Base-by-base conservation (phyloP, 53 echinoderm and acorn worm species). In the Henricia sp. region DNA sequence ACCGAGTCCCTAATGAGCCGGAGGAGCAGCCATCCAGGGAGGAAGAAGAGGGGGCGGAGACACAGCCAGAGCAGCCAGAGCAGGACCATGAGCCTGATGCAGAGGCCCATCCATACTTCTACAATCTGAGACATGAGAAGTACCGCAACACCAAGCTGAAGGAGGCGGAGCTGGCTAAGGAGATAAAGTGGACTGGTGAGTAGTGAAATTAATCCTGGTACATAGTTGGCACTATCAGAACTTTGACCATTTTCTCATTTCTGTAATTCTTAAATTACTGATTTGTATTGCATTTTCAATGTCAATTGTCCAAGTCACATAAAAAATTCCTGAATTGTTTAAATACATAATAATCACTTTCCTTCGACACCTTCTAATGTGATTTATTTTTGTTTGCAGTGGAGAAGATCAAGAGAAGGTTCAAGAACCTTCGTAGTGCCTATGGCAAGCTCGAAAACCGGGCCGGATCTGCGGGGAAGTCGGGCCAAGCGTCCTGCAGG, bases 61-160 rank as follows among this genome's bases (percentile, higher is more conserved):
- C 55, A n/a, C n/a, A n/a, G n/a, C n/a, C n/a, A n/a, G n/a, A n/a
- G 23, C 55, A 55, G 19, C 55, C 55, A 55, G 55, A 55, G 55
- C 8, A 55, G 55, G 55, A 55, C 55, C 48, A 48, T 55, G 19
- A 55, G 55, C 55, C 55, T 55, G 19, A 55, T 6, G 19, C 55
- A 55, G 55, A 73, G 52, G 52, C 73, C 73, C 73, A 32, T 50
- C 52, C 73, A 50, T 73, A 73, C 33, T 52, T 73, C 4, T 73
- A 50, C 33, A 28, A 73, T 51, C 73, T 73, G 19, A 46, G 51
- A 51, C 73, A 73, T 73, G 2, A 50, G 52, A 73, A 73, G 73
- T 73, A 73, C 52, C 51, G 73, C 25, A 73, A 73, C 73, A 50
- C 73, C 52, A 73, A 73, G 28, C 73, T 73, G 52, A 73, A 73